Evolutionary conservation across 2,888 invertebrate species (phyloP), one percentile per base, ranked within the genome.

Genomic region (Alcis repandata): DNA sequence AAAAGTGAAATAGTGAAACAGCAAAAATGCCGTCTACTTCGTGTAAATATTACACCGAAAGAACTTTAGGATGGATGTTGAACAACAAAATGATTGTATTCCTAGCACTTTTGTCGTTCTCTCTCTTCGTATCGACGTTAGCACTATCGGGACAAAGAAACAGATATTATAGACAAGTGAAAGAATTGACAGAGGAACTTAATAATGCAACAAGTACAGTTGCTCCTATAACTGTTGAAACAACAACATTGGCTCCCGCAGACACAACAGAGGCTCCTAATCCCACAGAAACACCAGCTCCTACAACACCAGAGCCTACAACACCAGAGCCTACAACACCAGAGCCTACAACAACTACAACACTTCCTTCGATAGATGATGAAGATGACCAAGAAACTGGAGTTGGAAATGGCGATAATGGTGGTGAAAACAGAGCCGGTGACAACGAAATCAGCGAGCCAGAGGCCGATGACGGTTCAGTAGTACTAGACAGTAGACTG

Each of bases 61-160:
- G 79, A 40, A 79, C 80, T 0, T 33, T 88, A 2, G 83, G 72
- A 1, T 92, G 92, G 92, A 85, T 86, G 79, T 41, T 88, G 45
- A 86, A 91, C 43, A 92, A 92, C 68, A 92, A 92, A 76, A 64
- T 86, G 0, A 91, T 92, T 45, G 91, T 92, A 3, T 76, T 92
- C 1, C 76, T 92, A 1, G 77, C 82, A 36, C 61, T 89, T 6
- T 67, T 92, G 1, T 87, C 86, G 0, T 92, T 92, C 62, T 86
- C 81, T 54, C 72, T 91, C 6, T 88, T 92, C 40, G 88, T 92
- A 0, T 91, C 92, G 0, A 90, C 90, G 0, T 76, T 88, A 61
- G 83, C 82, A 0, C 51, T 92, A 11, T 81, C 90, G 6, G 86
- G 85, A 17, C 91, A 92, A 60, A 89, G 78, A 41, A 89, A 87